These are phyloP conservation scores for Mastacembelus armatus DNA, from an alignment of 2,797 vertebrate species.

Conservation along the genomic window DNA sequence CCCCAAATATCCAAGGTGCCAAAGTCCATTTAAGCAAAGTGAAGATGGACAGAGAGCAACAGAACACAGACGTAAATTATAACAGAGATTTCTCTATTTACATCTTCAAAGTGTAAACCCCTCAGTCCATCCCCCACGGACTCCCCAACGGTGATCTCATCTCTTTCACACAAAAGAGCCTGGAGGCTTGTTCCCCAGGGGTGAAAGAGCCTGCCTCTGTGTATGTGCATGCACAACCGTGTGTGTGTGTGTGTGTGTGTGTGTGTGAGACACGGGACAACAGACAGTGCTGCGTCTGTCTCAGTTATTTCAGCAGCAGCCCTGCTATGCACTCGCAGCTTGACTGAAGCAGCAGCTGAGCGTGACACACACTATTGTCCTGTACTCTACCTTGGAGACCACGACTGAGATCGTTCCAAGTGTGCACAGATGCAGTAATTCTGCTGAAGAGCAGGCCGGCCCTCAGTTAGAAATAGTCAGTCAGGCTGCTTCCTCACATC, in stretches of 20 bases:
- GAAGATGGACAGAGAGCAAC: not conserved
- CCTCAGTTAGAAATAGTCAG: not conserved
- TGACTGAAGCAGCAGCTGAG: conserved; percentile 53
- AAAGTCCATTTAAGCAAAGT: conserved; percentile 8
- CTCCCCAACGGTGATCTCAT: conserved; percentile 75
- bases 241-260: conserved; percentile 23
- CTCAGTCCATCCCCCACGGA: conserved; percentile 53
- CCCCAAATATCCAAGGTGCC: not conserved
- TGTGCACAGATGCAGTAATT: conserved; percentile 5
- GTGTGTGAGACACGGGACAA: conserved; percentile 44
- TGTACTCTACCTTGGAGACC: not conserved
- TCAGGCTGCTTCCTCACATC: not conserved
- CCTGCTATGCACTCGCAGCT: conserved; percentile 42
- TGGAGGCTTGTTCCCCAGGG: conserved; percentile 64
- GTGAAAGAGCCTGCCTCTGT: conserved; percentile 54
- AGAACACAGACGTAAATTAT: not conserved
- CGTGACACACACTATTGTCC: conserved; percentile 28
- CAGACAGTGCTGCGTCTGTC: conserved; percentile 65
- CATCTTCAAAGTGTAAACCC: conserved; percentile 39
- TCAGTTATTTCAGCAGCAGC: conserved; percentile 55
- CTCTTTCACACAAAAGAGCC: conserved; percentile 76
- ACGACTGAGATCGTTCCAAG: not conserved
- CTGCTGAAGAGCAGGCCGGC: not conserved
- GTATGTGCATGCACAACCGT: conserved; percentile 21
- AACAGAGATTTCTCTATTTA: conserved; percentile 41